Evolutionary conservation across 1,140 invertebrate species (phyloP).

Genomic region (Chrysoperla carnea): DNA sequence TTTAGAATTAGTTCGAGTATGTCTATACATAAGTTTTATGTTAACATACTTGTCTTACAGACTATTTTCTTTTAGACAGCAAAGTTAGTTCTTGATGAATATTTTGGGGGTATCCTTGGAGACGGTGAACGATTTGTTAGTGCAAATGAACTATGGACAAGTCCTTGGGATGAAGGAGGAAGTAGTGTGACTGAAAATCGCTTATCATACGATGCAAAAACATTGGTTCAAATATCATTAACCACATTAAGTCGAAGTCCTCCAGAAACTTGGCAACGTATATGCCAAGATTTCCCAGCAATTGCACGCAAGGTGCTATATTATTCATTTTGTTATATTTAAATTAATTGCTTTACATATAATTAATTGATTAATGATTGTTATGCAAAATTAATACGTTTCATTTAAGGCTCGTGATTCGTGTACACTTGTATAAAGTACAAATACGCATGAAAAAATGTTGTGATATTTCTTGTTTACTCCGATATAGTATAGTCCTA

Average conservation of each 20-base stretch:
- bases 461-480: too few species aligned
- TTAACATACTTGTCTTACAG: conserved; percentile 2
- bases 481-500: too few species aligned
- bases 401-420: too few species aligned
- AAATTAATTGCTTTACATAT: too few species aligned
- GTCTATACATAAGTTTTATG: conserved; percentile 4
- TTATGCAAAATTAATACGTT: too few species aligned
- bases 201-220: neutral
- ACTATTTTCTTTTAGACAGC: conserved; percentile 41
- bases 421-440: too few species aligned
- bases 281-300: neutral
- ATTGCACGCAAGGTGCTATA: neutral
- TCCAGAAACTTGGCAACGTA: neutral
- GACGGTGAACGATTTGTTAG: conserved; percentile 45
- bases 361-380: too few species aligned
- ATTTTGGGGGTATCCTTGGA: conserved; percentile 41
- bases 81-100: conserved; percentile 69
- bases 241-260: neutral
- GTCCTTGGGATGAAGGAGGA: neutral
- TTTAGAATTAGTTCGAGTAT: conserved; percentile 64
- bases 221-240: neutral
- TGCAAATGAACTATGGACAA: conserved; percentile 20
- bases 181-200: neutral
- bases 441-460: too few species aligned
- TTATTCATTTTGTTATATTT: too few species aligned